phyloP scores from a whole-genome alignment of 2,113 vertebrate species.

The Mugil cephalus region DNA sequence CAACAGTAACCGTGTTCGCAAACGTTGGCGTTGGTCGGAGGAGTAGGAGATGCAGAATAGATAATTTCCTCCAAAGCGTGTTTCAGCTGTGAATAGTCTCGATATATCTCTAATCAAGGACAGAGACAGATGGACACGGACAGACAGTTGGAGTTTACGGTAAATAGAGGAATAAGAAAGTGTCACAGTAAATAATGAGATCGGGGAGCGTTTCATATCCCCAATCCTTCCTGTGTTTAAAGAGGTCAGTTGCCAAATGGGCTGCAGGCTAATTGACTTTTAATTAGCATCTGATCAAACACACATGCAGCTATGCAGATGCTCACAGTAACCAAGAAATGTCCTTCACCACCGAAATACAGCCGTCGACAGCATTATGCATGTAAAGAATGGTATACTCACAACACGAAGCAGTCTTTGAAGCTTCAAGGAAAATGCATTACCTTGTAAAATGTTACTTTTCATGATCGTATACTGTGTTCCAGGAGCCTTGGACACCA shows the following conservation, averaged over 20 bases:
- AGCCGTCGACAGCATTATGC: background rate
- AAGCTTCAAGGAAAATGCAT: slow-evolving; percentile 10
- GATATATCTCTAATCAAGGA: slow-evolving; percentile 20
- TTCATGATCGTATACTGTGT: background rate
- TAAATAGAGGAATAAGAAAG: slow-evolving; percentile 53
- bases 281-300: slow-evolving; percentile 79
- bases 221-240: slow-evolving; percentile 62
- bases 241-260: slow-evolving; percentile 66
- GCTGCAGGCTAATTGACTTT: slow-evolving; percentile 79
- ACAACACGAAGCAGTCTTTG: background rate
- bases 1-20: background rate
- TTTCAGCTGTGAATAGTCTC: background rate
- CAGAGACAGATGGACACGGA: slow-evolving; percentile 30
- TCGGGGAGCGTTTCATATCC: slow-evolving; percentile 59
- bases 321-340: slow-evolving; percentile 46
- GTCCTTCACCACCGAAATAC: slow-evolving; percentile 47
- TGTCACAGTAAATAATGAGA: slow-evolving; percentile 73
- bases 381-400: background rate
- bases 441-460: background rate
- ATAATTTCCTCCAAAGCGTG: background rate
- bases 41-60: background rate
- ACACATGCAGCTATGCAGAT: slow-evolving; percentile 28
- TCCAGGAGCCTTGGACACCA: background rate
- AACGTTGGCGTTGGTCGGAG: too few species aligned
- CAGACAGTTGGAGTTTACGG: slow-evolving; percentile 22